Evolutionary conservation across 2,113 vertebrate species (phyloP), one percentile per base, ranked within the genome.

Genomic region (Sterna hirundo): DNA sequence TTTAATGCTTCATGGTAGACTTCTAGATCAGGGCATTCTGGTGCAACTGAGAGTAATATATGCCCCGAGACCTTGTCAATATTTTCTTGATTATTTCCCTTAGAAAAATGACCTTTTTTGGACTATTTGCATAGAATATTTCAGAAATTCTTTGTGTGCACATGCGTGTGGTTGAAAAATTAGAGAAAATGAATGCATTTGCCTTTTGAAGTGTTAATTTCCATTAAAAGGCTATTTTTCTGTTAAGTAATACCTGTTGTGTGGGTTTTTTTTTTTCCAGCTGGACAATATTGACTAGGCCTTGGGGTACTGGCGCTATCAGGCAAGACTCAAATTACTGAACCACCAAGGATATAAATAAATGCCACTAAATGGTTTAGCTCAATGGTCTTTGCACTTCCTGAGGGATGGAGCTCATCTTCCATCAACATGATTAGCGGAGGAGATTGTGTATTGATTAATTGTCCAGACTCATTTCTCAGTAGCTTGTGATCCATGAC

Each of bases 391-490:
- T 95, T 91, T 96, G 93, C 91, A 86, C 84, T 95, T 95, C 84
- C 84, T 89, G 74, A 49, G 72, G 46, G 54, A 80, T 80, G 86
- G 54, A 94, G 74, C 62, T 84, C 93, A 91, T 94, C 74, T 91
- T 95, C 78, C 75, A 93, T 95, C 96, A 85, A 85, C 94, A 83
- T 49, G 84, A 95, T 94, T 94, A 96, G 91, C 5, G 0, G 84
- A 92, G 93, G 91, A 97, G 88, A 95, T 95, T 95, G 78, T 91
- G 54, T 95, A 96, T 93, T 93, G 94, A 96, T 93, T 95, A 94
- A 91, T 93, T 81, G 89, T 94, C 93, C 87, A 80, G 78, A 74
- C 78, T 91, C 27, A 69, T 96, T 95, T 83, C 86, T 97, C 83
- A 44, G 66, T 32, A 79, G 80, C 58, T 62, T 91, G 79, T 30